Percentiles rank a stretch among this genome's conserved stretches.
Evolutionary conservation across 1,140 invertebrate genomes (phyloP).

Genomic region (Euwallacea similis): DNA sequence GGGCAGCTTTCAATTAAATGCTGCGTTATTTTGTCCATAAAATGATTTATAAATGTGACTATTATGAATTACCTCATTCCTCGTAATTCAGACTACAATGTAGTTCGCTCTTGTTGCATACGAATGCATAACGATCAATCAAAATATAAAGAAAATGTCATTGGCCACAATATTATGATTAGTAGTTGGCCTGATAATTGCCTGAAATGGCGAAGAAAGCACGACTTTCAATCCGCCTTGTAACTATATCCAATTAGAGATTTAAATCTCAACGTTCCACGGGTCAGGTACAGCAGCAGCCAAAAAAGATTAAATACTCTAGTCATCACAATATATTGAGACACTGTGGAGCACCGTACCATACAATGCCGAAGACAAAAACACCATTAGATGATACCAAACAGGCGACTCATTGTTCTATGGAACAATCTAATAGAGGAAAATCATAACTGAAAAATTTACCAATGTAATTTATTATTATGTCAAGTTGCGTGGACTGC

Average conservation of each 20-base stretch:
- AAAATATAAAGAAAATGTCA: no score
- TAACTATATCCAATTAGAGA: neutral
- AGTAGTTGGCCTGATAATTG: neutral
- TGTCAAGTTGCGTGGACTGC: constrained; percentile 36
- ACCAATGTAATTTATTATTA: constrained; percentile 37
- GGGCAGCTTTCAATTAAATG: no score
- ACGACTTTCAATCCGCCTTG: neutral
- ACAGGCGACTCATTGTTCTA: constrained; percentile 34
- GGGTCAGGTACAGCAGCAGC: neutral
- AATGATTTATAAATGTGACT: no score
- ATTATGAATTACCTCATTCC: no score
- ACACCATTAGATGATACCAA: constrained; percentile 23
- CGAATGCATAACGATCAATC: no score
- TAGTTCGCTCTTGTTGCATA: no score
- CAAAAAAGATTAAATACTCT: neutral
- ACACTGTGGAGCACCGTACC: neutral
- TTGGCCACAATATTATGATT: no score
- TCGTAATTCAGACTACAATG: no score
- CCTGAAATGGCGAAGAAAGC: neutral
- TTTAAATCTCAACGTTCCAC: neutral
- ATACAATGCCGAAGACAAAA: constrained; percentile 18
- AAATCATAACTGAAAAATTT: constrained; percentile 37
- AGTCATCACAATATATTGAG: constrained; percentile 26
- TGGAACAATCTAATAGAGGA: constrained; percentile 25
- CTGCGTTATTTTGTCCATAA: no score